Evolutionary conservation across 1,140 invertebrate genomes (phyloP).

Genomic region (Drosophila bipectinata): DNA sequence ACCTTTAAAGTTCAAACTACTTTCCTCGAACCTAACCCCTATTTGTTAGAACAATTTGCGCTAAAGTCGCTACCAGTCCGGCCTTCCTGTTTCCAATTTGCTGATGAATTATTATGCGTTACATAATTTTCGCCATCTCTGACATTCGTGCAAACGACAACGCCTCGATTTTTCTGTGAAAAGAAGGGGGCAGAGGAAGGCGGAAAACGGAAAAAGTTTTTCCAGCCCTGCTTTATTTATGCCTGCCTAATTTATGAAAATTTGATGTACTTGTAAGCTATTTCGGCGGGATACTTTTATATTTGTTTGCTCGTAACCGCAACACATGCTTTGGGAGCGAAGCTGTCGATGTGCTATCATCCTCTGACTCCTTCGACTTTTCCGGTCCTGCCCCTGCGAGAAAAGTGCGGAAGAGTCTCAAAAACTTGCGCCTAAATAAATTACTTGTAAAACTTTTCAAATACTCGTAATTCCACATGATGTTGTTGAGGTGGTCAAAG

Average conservation of each 20-base stretch:
- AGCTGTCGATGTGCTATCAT: conserved; percentile 45
- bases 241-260: conserved; percentile 82
- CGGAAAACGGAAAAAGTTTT: conserved; percentile 60
- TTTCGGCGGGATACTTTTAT: conserved; percentile 80
- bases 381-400: conserved; percentile 44
- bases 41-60: conserved; percentile 53
- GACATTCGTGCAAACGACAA: conserved; percentile 50
- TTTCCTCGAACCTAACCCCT: neutral
- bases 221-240: conserved; percentile 66
- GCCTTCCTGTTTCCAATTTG: conserved; percentile 3
- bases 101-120: conserved; percentile 79
- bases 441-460: conserved; percentile 82
- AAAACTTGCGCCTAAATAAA: conserved; percentile 82
- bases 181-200: conserved; percentile 11
- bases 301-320: conserved; percentile 80
- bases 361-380: conserved; percentile 1
- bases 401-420: conserved; percentile 41
- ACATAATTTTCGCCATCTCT: conserved; percentile 80
- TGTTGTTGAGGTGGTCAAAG: conserved; percentile 81
- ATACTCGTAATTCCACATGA: conserved; percentile 82
- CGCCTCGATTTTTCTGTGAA: conserved; percentile 15
- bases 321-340: conserved; percentile 62
- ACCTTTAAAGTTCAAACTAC: neutral
- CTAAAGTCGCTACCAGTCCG: conserved; percentile 23
- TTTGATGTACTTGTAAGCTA: conserved; percentile 82